Evolutionary conservation across 2,888 invertebrate species (phyloP).

Genomic region (Amaurobius ferox): DNA sequence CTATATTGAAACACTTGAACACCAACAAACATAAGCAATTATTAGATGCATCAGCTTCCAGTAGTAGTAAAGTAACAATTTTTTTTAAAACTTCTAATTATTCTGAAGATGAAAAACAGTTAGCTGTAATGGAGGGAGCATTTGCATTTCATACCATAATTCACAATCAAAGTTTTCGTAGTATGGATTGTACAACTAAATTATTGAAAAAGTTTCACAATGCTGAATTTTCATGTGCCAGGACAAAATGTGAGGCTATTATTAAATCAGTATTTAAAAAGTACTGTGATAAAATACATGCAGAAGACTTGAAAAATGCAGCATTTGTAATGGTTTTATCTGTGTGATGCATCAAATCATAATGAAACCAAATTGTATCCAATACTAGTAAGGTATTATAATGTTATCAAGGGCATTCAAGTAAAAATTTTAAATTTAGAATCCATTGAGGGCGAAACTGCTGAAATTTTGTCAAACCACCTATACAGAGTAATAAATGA

Average conservation of each 20-base stretch:
- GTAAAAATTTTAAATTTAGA: not conserved
- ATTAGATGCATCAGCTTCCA: not conserved
- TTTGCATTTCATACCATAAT: constrained; percentile 12
- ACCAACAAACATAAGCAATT: not conserved
- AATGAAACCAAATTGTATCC: constrained; percentile 20
- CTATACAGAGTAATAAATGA: constrained; percentile 10
- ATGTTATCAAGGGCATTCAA: not conserved
- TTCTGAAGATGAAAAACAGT: not conserved
- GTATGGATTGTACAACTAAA: constrained; percentile 16
- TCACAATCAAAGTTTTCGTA: not conserved
- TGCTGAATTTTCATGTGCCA: constrained; percentile 25
- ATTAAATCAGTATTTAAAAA: too few species aligned
- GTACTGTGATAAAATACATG: not conserved
- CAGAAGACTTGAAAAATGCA: constrained; percentile 15
- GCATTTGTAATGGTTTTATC: constrained; percentile 5
- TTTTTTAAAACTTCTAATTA: not conserved
- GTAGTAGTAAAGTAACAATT: not conserved
- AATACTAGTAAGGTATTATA: constrained; percentile 30
- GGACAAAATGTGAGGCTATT: not conserved
- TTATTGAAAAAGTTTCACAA: constrained; percentile 32
- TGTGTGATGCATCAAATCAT: not conserved
- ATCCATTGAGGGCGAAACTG: not conserved
- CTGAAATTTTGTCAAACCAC: constrained; percentile 16
- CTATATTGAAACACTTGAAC: too few species aligned
- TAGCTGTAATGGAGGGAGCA: not conserved